Evolutionary conservation across 2,888 invertebrate genomes (phyloP), one percentile per base, ranked within the genome.

Genomic region (Seira ritae): DNA sequence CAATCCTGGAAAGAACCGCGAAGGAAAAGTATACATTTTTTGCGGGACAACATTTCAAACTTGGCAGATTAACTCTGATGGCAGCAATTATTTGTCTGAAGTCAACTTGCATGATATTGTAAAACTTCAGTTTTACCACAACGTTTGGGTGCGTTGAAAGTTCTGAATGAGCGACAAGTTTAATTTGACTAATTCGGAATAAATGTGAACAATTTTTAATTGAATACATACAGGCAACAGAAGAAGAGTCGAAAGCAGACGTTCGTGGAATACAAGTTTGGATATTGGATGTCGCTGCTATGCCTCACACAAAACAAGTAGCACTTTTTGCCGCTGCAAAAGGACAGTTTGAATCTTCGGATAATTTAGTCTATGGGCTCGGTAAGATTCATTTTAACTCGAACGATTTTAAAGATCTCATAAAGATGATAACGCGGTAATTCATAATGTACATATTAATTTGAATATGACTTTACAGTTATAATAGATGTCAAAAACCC

Each of bases 31-130:
- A n/a, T 93, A 94, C 85, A 93, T 95, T 74, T 91, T 96, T 79
- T 94, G 95, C 15, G 96, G 96, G 72, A 94, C 95, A 60, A 94
- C 94, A 87, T 91, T 97, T 82, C 97, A 97, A 91, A 94, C 95
- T 90, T 97, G 97, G 97, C 92, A 93, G 70, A 92, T 96, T 75
- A 92, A 91, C 68, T 91, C 92, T 24, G 92, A 92, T 17, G 72
- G 85, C 22, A 86, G 88, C 75, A 50, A 86, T 91, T 96, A 84
- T 95, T 94, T 90, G 95, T 96, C 90, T 94, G 94, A 88, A 55
- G 66, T 81, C 0, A 95, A 95, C 89, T 92, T 97, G 86, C 93
- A 95, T 50, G 92, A 94, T 24, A 92, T 94, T 87, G 93, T 97
- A 60, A 92, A 93, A 0, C 96, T 96, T 87, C 93, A 94, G 37